Base-by-base conservation (phyloP, 2,888 invertebrate species). In the Disparrhopalites patrizii region DNA sequence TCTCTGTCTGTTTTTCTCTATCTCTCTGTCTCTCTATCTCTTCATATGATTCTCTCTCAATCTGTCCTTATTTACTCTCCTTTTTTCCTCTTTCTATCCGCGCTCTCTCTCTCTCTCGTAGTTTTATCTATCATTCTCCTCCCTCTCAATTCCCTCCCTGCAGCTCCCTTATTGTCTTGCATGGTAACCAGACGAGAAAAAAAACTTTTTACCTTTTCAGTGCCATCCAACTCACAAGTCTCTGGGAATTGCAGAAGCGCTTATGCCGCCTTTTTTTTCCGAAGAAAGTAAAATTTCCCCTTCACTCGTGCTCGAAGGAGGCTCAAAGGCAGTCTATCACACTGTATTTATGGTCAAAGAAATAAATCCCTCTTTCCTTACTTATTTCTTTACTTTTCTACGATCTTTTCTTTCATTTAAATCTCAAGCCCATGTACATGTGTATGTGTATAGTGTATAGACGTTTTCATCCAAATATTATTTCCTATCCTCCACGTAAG, bases 141-240 rank as follows among this genome's bases (percentile, higher is more conserved):
- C 18, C 25, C n/a, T 52, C 8, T 20, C 30, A 55, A 20, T 28
- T 18, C 18, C 54, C 20, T n/a, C 54, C 4, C 47, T 10, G 15
- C 8, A 7, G 15, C 36, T 7, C 8, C 15, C 36, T 36, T 10
- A 23, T 8, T 47, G 23, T 47, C 18, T 18, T 25, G 20, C 47
- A 4, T 47, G 20, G 23, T 3, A 23, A 8, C 25, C 23, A 18
- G n/a, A 18, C n/a, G n/a, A 33, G 8, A 25, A 1, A 33, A 55
- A 55, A 56, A 57, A 57, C 40, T 57, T 57, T 47, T 25, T 36
- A 57, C 57, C 57, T 57, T 57, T 18, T 40, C 38, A 40, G 57
- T 57, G n/a, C n/a, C n/a, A n/a, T n/a, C n/a, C 57, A 57, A 40
- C 25, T 38, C 36, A 25, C 40, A 40, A 40, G n/a, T 55, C 31